Conservation (phyloP, 2,888 invertebrate species). For the Megamerina dolium region DNA sequence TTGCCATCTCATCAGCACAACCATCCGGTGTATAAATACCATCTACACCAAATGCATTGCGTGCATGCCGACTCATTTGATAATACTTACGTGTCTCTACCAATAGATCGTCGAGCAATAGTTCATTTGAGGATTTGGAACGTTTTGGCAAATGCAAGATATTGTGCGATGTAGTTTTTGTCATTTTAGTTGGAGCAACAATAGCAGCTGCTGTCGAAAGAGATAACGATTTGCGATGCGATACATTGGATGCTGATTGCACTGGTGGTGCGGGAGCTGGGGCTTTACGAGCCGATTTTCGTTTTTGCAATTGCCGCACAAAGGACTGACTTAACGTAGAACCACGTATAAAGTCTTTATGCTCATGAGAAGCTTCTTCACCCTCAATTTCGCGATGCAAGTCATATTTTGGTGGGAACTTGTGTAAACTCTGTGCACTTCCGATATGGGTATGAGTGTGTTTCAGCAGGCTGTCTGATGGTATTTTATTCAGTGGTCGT, state of each 20-base stretch:
- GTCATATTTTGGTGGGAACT: slow-evolving; percentile 31
- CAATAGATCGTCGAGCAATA: slow-evolving; percentile 38
- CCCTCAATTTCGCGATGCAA: slow-evolving; percentile 22
- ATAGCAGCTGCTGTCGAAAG: slow-evolving; percentile 20
- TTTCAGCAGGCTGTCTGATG: slow-evolving; percentile 32
- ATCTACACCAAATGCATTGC: too few species aligned
- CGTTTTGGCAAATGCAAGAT: slow-evolving; percentile 35
- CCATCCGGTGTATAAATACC: too few species aligned
- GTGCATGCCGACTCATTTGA: slow-evolving; percentile 9
- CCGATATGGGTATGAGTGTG: slow-evolving; percentile 19
- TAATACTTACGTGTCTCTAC: slow-evolving; percentile 41
- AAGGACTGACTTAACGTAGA: slow-evolving; percentile 48
- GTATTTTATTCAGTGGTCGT: slow-evolving; percentile 24
- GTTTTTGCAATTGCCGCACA: slow-evolving; percentile 38
- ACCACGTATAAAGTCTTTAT: slow-evolving; percentile 44
- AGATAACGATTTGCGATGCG: slow-evolving; percentile 9
- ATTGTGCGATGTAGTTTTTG: slow-evolving; percentile 27
- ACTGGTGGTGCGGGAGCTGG: slow-evolving; percentile 31
- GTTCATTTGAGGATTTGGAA: slow-evolving; percentile 40
- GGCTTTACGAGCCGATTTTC: slow-evolving; percentile 28
- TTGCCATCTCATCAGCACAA: too few species aligned
- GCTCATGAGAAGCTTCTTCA: slow-evolving; percentile 23
- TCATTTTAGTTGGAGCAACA: slow-evolving; percentile 20
- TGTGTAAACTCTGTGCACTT: slow-evolving; percentile 18
- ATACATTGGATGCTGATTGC: slow-evolving; percentile 6